Percentiles rank a stretch among this genome's conserved stretches.
These are phyloP conservation scores for Spodoptera picta DNA, from an alignment of 2,888 invertebrate species.

Conservation along the genomic window DNA sequence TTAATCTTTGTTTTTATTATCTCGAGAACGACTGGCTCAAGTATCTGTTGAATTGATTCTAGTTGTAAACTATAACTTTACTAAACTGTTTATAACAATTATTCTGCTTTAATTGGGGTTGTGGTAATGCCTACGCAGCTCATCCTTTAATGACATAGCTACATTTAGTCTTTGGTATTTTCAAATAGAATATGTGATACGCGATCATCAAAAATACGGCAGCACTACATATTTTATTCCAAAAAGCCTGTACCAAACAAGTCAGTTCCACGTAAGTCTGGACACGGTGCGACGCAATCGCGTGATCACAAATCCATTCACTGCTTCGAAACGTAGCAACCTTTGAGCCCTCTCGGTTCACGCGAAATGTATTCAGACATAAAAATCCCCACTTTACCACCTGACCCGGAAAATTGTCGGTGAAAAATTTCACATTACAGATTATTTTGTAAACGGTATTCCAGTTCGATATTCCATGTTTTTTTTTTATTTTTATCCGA, in stretches of 20 bases:
- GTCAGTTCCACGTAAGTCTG: constrained; percentile 7
- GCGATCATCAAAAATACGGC: constrained; percentile 7
- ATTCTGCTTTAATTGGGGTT: too few species aligned
- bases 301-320: constrained; percentile 27
- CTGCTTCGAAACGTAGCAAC: constrained; percentile 14
- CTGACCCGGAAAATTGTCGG: constrained; percentile 30
- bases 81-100: too few species aligned
- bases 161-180: not conserved
- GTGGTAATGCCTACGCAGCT: too few species aligned
- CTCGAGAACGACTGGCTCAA: too few species aligned
- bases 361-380: constrained; percentile 40
- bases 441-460: constrained; percentile 16
- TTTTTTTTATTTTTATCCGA: not conserved
- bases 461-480: constrained; percentile 8
- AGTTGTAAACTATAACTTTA: too few species aligned
- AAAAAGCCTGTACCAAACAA: constrained; percentile 19
- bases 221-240: not conserved
- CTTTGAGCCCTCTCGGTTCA: constrained; percentile 22
- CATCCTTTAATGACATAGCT: too few species aligned
- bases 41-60: too few species aligned
- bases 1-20: too few species aligned
- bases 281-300: constrained; percentile 25
- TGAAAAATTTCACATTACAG: constrained; percentile 9
- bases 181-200: constrained; percentile 7
- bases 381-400: constrained; percentile 33